Conservation (phyloP, 2,113 vertebrate species). For the Siniperca knerii region DNA sequence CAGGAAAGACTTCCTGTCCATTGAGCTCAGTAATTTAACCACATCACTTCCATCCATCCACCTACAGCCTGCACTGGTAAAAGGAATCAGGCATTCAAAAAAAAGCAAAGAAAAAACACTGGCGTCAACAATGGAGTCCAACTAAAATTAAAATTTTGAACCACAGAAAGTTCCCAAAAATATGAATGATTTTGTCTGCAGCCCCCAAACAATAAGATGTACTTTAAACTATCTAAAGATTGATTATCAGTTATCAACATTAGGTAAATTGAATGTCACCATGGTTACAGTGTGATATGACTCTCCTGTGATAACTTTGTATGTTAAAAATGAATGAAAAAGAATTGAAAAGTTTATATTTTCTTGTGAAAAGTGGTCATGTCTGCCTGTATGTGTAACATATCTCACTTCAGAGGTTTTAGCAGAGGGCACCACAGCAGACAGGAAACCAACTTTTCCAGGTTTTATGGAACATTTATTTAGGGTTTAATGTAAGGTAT, state of each 20-base stretch:
- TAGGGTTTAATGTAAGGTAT: not conserved
- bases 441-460: not conserved
- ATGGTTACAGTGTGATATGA: not conserved
- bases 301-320: not conserved
- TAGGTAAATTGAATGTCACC: not conserved
- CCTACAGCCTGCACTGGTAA: not conserved
- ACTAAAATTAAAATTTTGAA: not conserved
- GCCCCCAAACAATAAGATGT: too few species aligned
- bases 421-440: not conserved
- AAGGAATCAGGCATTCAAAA: not conserved
- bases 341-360: not conserved
- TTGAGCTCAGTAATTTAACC: constrained; percentile 22
- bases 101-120: not conserved
- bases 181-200: not conserved
- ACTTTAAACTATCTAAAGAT: not conserved
- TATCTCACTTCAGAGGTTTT: not conserved
- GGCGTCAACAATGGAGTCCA: not conserved
- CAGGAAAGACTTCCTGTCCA: constrained; percentile 47
- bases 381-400: too few species aligned
- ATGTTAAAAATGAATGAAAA: not conserved
- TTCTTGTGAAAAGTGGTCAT: too few species aligned
- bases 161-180: not conserved
- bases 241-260: not conserved
- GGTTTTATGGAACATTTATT: not conserved
- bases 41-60: constrained; percentile 11